Percentiles rank a stretch among this genome's conserved stretches.
phyloP scores from a whole-genome alignment of 2,113 vertebrate genomes.

The Megaceryle torquata region DNA sequence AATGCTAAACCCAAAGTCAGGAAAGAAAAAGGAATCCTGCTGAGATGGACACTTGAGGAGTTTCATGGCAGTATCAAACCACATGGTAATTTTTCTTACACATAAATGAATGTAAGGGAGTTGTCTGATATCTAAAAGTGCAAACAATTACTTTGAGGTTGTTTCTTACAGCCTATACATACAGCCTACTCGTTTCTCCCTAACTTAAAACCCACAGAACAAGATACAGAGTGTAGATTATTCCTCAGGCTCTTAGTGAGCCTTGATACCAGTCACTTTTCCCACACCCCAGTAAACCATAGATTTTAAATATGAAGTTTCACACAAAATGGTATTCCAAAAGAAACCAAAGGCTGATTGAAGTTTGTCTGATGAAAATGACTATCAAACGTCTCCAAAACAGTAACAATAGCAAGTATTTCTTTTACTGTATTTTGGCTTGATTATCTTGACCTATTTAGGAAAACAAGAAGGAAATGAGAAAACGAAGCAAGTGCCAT shows the following conservation, averaged over 20 bases:
- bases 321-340: not conserved
- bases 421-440: not conserved
- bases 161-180: not conserved
- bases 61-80: not conserved
- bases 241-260: not conserved
- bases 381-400: not conserved
- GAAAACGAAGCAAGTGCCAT: not conserved
- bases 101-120: not conserved
- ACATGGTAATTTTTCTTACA: not conserved
- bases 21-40: not conserved
- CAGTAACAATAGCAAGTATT: not conserved
- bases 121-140: not conserved
- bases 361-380: not conserved
- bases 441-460: not conserved
- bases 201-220: slow-evolving; percentile 13
- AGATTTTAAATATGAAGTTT: not conserved
- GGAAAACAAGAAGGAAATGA: not conserved
- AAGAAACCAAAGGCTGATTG: not conserved
- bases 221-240: not conserved
- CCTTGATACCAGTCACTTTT: not conserved
- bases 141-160: not conserved
- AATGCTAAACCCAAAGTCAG: not conserved
- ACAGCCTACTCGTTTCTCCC: not conserved
- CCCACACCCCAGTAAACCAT: not conserved
- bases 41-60: not conserved